phyloP scores from a whole-genome alignment of 2,113 vertebrate genomes.

The Rhadina sibilatrix region DNA sequence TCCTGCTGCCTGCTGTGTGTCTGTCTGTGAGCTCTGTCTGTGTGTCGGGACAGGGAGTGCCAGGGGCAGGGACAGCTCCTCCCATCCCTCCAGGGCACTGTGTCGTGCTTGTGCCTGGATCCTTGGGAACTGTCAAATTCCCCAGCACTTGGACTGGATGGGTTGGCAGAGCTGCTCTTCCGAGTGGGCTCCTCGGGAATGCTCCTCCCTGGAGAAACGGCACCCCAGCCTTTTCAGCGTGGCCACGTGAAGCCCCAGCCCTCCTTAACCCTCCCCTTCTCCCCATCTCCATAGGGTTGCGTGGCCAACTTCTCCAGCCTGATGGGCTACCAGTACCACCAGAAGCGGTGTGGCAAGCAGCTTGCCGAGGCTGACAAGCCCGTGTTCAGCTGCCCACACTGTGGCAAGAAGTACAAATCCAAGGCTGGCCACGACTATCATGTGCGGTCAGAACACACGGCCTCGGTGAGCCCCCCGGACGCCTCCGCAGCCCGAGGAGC shows the following conservation, averaged over 20 bases:
- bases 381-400: conserved; percentile 87
- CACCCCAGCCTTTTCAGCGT: accelerated
- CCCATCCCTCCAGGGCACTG: accelerated
- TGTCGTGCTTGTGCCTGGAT: accelerated
- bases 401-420: conserved; percentile 90
- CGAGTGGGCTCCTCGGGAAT: accelerated
- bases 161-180: background rate
- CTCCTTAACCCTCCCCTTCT: background rate
- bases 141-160: accelerated
- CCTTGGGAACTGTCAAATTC: background rate
- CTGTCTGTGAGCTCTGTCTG: background rate
- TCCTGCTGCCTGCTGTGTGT: background rate
- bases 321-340: conserved; percentile 97
- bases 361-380: conserved; percentile 84
- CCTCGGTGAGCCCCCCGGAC: conserved; percentile 49
- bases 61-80: background rate
- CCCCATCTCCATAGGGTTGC: conserved; percentile 79
- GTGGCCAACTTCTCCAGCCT: conserved; percentile 91
- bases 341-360: conserved; percentile 90
- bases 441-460: conserved; percentile 84
- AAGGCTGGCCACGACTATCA: conserved; percentile 94
- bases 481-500: conserved; percentile 5
- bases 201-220: accelerated
- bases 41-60: background rate
- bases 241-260: accelerated